These are phyloP conservation scores for Anagyrus pseudococci DNA, from an alignment of 2,888 invertebrate species.

Conservation along the genomic window DNA sequence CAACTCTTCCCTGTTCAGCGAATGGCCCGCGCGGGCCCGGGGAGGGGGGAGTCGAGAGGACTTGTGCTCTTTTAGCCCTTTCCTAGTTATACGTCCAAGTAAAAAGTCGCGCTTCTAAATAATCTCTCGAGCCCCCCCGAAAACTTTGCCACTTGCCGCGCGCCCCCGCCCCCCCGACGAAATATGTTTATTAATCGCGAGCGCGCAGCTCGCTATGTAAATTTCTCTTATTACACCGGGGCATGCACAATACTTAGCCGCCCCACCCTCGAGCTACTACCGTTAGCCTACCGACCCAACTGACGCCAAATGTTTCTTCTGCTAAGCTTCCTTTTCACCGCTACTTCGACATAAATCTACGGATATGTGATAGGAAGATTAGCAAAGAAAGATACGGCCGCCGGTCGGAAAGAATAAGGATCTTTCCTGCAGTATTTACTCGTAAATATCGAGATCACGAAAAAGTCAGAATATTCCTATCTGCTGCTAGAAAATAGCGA, in stretches of 20 bases:
- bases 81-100: constrained; percentile 36
- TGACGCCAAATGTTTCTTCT: no score
- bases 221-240: constrained; percentile 26
- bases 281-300: no score
- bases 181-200: constrained; percentile 49
- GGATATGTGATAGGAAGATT: no score
- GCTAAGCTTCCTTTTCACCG: no score
- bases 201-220: constrained; percentile 27
- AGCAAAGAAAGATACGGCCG: no score
- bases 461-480: no score
- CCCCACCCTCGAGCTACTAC: neutral
- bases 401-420: no score
- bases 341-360: no score
- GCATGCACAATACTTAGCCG: constrained; percentile 7
- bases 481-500: no score
- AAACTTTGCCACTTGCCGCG: constrained; percentile 45
- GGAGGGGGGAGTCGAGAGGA: constrained; percentile 13
- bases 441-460: no score
- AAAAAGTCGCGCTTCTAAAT: constrained; percentile 47
- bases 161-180: constrained; percentile 21
- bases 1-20: constrained; percentile 25
- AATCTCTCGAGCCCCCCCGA: constrained; percentile 41
- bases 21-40: constrained; percentile 3
- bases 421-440: no score
- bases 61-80: constrained; percentile 35